Evolutionary conservation across 2,113 vertebrate genomes (phyloP).

Genomic region (Nothocercus julius): DNA sequence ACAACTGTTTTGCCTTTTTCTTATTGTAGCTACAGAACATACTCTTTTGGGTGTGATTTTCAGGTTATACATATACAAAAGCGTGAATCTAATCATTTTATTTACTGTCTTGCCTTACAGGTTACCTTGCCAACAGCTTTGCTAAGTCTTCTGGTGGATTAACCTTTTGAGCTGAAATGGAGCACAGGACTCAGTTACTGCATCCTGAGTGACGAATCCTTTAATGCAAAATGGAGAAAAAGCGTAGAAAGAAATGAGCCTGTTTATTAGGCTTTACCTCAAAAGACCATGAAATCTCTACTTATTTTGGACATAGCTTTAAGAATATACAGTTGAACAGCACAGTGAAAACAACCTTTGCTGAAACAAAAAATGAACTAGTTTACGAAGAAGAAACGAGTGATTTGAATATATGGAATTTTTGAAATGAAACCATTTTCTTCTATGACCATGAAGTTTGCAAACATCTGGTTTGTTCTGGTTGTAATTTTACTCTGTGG

Average conservation of each 20-base stretch:
- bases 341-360: conserved; percentile 60
- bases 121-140: neutral
- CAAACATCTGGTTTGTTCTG: conserved; percentile 82
- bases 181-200: conserved; percentile 67
- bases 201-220: conserved; percentile 66
- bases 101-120: conserved; percentile 14
- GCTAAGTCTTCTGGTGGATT: neutral
- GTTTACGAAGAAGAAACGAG: conserved; percentile 66
- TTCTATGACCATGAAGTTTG: conserved; percentile 81
- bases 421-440: conserved; percentile 68
- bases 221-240: conserved; percentile 90
- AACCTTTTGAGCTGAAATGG: conserved; percentile 66
- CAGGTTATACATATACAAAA: neutral
- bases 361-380: conserved; percentile 72
- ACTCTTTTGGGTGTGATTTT: neutral
- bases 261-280: conserved; percentile 75
- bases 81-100: neutral
- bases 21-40: neutral
- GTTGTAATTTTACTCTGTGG: conserved; percentile 83
- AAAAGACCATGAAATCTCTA: conserved; percentile 79
- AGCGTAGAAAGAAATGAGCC: conserved; percentile 97
- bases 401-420: conserved; percentile 75
- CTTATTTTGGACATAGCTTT: conserved; percentile 71
- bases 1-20: fast-evolving
- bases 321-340: conserved; percentile 54